A percentile compares a stretch with the other conserved stretches of the same genome.
Evolutionary conservation across 2,113 vertebrate genomes (phyloP).

Genomic region (Pontoporia blainvillei): DNA sequence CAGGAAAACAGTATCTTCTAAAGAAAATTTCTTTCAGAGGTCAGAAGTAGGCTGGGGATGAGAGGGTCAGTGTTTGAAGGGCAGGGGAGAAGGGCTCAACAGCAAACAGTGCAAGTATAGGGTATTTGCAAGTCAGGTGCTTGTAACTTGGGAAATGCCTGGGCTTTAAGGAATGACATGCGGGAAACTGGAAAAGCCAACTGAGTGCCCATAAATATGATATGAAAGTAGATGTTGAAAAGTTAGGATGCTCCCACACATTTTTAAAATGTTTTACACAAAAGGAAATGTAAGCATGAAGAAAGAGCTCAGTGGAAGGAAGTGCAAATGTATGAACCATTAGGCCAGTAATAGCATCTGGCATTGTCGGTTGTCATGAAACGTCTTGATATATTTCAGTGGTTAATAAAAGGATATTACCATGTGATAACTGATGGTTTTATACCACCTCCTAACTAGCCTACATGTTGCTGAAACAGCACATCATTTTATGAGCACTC

Average conservation of each 20-base stretch:
- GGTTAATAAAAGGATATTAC: slow-evolving; percentile 60
- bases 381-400: slow-evolving; percentile 60
- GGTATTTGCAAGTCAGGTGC: background rate
- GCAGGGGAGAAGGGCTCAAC: background rate
- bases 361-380: slow-evolving; percentile 33
- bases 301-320: slow-evolving; percentile 36
- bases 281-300: slow-evolving; percentile 26
- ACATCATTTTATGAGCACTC: slow-evolving; percentile 47
- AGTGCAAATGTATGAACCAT: slow-evolving; percentile 51
- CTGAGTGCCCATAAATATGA: slow-evolving; percentile 40
- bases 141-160: background rate
- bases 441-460: slow-evolving; percentile 30
- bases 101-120: background rate
- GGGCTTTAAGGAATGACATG: background rate
- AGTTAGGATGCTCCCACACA: slow-evolving; percentile 41
- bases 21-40: background rate
- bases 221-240: slow-evolving; percentile 54
- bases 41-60: background rate
- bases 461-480: slow-evolving; percentile 66
- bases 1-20: background rate
- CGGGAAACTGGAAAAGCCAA: background rate
- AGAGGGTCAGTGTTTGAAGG: background rate
- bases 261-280: slow-evolving; percentile 58
- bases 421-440: slow-evolving; percentile 58
- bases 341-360: slow-evolving; percentile 58